A percentile compares a stretch with the other conserved stretches of the same genome.
Conservation (phyloP, 2,888 invertebrate genomes). For the Gnatocerus cornutus region DNA sequence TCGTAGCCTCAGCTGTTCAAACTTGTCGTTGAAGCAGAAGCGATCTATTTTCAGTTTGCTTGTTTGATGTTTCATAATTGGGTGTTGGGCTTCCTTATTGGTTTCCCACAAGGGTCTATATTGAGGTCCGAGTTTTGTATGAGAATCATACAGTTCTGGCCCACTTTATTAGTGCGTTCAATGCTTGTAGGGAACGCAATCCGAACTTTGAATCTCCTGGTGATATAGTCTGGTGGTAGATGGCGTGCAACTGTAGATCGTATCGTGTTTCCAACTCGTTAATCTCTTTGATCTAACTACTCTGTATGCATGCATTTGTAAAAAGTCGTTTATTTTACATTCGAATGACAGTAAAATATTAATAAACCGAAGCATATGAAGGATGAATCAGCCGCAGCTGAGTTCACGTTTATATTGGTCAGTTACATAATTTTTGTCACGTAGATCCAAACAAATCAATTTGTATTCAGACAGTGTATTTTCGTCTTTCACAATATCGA, state of each 20-base stretch:
- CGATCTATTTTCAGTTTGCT: conserved; percentile 25
- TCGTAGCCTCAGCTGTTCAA: conserved; percentile 22
- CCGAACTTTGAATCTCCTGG: conserved; percentile 6
- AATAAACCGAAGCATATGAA: conserved; percentile 17
- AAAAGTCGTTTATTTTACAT: conserved; percentile 16
- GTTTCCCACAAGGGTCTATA: background rate
- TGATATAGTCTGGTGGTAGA: conserved; percentile 23
- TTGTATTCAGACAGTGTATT: conserved; percentile 5
- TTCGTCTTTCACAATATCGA: conserved; percentile 14
- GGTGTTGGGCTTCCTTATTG: background rate
- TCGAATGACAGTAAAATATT: conserved; percentile 13
- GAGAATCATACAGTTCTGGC: background rate
- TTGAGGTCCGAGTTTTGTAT: background rate
- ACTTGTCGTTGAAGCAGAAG: background rate
- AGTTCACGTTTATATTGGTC: conserved; percentile 20
- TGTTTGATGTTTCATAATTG: conserved; percentile 11
- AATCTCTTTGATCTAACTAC: conserved; percentile 1
- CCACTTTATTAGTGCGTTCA: conserved; percentile 5
- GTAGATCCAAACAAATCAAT: background rate
- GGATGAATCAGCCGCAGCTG: conserved; percentile 11
- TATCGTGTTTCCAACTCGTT: conserved; percentile 21
- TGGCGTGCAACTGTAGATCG: conserved; percentile 28
- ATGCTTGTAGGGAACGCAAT: conserved; percentile 16
- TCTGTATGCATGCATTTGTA: conserved; percentile 2
- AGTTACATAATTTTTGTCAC: conserved; percentile 15